Evolutionary conservation across 2,888 invertebrate genomes (phyloP).

Genomic region (Caenorhabditis japonica): DNA sequence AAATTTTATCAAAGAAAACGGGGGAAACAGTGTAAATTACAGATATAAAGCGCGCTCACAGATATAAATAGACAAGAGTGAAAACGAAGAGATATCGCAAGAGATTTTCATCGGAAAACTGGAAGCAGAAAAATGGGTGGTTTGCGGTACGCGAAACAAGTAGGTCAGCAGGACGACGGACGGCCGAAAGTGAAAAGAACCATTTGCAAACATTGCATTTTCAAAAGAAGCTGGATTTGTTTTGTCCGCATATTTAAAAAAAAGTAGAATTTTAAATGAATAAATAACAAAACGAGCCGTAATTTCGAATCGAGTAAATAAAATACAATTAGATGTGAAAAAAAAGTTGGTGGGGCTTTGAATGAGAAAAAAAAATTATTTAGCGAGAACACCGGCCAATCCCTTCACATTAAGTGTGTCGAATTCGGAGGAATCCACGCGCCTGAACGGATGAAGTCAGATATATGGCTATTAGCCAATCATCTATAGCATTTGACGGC

Average conservation of each 20-base stretch:
- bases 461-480: background rate
- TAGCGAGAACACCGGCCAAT: slow-evolving; percentile 51
- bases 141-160: slow-evolving; percentile 18
- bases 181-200: slow-evolving; percentile 31
- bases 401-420: slow-evolving; percentile 45
- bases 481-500: too few relatives aligned
- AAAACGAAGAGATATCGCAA: slow-evolving; percentile 13
- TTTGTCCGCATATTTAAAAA: background rate
- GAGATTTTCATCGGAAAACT: slow-evolving; percentile 15
- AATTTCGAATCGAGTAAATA: background rate
- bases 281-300: too few relatives aligned
- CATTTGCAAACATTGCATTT: too few relatives aligned
- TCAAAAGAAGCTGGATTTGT: too few relatives aligned
- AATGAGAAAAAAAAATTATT: background rate
- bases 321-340: background rate
- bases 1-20: too few relatives aligned
- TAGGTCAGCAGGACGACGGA: slow-evolving; percentile 47
- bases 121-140: slow-evolving; percentile 12
- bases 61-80: too few relatives aligned
- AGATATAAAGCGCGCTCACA: too few relatives aligned
- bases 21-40: too few relatives aligned
- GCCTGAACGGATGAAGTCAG: slow-evolving; percentile 31
- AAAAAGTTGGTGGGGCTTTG: background rate
- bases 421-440: slow-evolving; percentile 46
- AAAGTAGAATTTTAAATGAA: background rate